Percentiles rank a stretch among this genome's conserved stretches.
phyloP scores from a whole-genome alignment of 2,797 vertebrate species.

The Euphonia xanthogaster region DNA sequence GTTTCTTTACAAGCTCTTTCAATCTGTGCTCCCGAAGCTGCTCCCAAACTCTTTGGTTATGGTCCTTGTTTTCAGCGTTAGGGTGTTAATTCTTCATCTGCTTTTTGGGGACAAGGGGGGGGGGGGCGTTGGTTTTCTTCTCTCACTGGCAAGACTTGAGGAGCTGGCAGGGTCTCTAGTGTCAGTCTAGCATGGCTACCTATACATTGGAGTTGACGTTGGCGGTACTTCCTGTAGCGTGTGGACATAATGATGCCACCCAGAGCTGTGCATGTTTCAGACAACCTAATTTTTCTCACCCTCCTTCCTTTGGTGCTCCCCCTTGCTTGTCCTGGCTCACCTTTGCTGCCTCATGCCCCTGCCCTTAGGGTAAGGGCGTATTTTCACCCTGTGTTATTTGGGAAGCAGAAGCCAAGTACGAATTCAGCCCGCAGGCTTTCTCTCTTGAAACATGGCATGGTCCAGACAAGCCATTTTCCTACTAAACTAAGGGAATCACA shows the following conservation, averaged over 20 bases:
- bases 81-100: constrained; percentile 35
- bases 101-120: not conserved
- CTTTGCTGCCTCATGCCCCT: not conserved
- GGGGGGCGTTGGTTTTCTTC: not conserved
- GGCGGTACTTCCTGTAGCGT: constrained; percentile 29
- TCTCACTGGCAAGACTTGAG: constrained; percentile 4
- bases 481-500: not conserved
- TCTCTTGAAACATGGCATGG: constrained; percentile 20
- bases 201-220: constrained; percentile 17
- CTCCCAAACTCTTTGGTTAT: constrained; percentile 39
- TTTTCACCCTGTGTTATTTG: not conserved
- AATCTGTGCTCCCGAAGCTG: constrained; percentile 48
- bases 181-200: constrained; percentile 25
- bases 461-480: constrained; percentile 43
- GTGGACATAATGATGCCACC: not conserved
- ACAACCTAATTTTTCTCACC: not conserved
- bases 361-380: not conserved
- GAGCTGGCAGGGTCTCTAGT: constrained; percentile 6
- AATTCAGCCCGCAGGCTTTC: not conserved
- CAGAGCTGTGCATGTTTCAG: constrained; percentile 43
- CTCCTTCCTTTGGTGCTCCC: not conserved
- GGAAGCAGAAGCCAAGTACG: not conserved
- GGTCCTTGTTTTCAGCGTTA: constrained; percentile 57
- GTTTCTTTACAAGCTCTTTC: not conserved
- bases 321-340: not conserved